Evolutionary conservation across 2,113 vertebrate genomes (phyloP), one percentile per base, ranked within the genome.

Genomic region (Bettongia penicillata): DNA sequence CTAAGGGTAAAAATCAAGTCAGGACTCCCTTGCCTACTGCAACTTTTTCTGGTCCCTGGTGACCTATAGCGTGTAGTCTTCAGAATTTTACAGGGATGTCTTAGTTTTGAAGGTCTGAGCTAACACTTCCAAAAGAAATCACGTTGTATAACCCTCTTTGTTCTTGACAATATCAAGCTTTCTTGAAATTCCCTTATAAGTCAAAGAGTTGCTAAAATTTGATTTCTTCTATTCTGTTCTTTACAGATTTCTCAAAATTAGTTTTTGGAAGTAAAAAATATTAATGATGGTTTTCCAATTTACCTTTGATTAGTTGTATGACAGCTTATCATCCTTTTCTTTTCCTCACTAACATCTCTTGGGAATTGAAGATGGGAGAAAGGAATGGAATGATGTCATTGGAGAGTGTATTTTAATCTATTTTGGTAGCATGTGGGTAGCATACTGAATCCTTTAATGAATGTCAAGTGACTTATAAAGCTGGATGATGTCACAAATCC

Each of bases 151-250:
- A 47, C 43, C 48, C 0, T 6, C 24, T 0, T n/a, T 4, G 11
- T 14, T 26, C 49, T 89, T 43, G 0, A 0, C 0, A 0, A 37
- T 31, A 23, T 50, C 7, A 19, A 2, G 14, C 1, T 5, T 25
- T 24, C 24, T 25, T 11, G 6, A 37, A 3, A 0, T 3, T 3
- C n/a, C 4, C 0, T 0, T 10, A 12, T 50, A 48, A 0, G 19
- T 52, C 61, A 37, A 2, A 5, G 26, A 52, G 12, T 1, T 25
- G 37, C 61, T 43, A 4, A 3, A 3, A 0, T 0, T 0, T 28
- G 0, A 1, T 2, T 1, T 26, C 37, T 77, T 9, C 48, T 2
- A 0, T 19, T 47, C 14, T n/a, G 24, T 8, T 25, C 26, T 37
- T 6, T 68, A 22, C 53, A 43, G 37, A 77, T 90, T 23, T 9